Evolutionary conservation across 2,888 invertebrate genomes (phyloP), one percentile per base, ranked within the genome.

Genomic region (Bembecia ichneumoniformis): DNA sequence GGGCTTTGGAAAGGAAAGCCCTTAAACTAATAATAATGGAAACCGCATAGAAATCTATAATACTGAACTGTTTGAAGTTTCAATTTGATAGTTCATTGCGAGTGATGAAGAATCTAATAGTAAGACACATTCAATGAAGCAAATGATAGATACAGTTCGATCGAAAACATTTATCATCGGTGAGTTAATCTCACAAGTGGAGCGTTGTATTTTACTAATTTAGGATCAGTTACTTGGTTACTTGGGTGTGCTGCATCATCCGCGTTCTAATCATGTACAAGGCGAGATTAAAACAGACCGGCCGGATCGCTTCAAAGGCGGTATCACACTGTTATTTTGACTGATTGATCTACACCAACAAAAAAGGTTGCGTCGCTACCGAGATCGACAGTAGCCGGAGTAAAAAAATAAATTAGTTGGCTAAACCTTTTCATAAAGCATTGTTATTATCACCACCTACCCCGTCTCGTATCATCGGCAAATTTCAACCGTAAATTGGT

Each of bases 311-410:
- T 79, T 87, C 87, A 87, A 87, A 87, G 86, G 86, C 84, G 83
- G 86, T 86, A 86, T 83, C 87, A 84, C 79, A 87, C 87, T 84
- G 86, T 86, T 87, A 86, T 86, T 86, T 86, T 87, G 87, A 87
- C 87, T 86, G 87, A 87, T 87, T 84, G 87, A 87, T 87, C 87
- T 82, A 76, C 66, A 63, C 57, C 75, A 75, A 73, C 75, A 82
- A 84, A 86, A 62, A 87, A 86, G 79, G 77, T 75, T 76, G 79
- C 82, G 77, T 71, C 79, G 84, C 84, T 84, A 86, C 86, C 77
- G 81, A 82, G 81, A 82, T 84, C 82, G 83, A 84, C 86, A 83
- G 87, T 86, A 86, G 87, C 86, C 62, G 77, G 81, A 83, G 9
- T 28, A 28, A 86, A 86, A 87, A 87, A 87, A 86, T 83, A 83